Evolutionary conservation across 2,888 invertebrate genomes (phyloP).

Genomic region (Scaptodrosophila latifasciaeformis): DNA sequence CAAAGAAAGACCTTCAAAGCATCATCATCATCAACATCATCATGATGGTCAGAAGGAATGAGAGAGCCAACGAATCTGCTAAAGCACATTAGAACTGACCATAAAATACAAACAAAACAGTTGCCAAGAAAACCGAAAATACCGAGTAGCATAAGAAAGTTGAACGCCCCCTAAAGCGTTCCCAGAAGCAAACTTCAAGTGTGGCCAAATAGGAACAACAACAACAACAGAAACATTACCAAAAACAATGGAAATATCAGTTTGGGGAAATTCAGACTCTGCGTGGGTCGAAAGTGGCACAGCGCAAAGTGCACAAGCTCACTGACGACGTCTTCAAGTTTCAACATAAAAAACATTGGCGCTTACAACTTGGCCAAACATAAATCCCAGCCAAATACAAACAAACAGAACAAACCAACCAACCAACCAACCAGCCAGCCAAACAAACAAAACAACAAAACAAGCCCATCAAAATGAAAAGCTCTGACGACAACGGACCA

Average conservation of each 20-base stretch:
- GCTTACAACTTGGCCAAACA: conserved; percentile 55
- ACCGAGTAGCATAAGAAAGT: conserved; percentile 30
- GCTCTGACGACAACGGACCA: too few relatives aligned
- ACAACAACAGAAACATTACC: too few relatives aligned
- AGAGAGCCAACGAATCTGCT: too few relatives aligned
- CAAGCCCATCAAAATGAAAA: too few relatives aligned
- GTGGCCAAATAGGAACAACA: too few relatives aligned
- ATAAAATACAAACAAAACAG: conserved; percentile 64
- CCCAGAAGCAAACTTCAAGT: conserved; percentile 54
- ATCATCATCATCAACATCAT: background rate
- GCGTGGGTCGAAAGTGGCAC: conserved; percentile 31
- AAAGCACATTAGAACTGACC: conserved; percentile 59
- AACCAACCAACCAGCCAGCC: background rate
- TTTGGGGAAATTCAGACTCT: too few relatives aligned
- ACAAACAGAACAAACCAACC: conserved; percentile 2
- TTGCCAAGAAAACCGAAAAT: conserved; percentile 52
- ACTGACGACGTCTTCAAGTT: conserved; percentile 64
- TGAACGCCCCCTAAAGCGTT: conserved; percentile 53
- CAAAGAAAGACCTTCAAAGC: too few relatives aligned
- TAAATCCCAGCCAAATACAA: conserved; percentile 60
- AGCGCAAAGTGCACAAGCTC: conserved; percentile 53
- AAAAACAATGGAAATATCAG: too few relatives aligned
- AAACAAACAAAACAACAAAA: background rate
- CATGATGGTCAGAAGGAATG: background rate
- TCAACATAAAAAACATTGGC: conserved; percentile 62